Evolutionary conservation across 2,888 invertebrate species (phyloP).

Genomic region (Agrilus cyanescens): DNA sequence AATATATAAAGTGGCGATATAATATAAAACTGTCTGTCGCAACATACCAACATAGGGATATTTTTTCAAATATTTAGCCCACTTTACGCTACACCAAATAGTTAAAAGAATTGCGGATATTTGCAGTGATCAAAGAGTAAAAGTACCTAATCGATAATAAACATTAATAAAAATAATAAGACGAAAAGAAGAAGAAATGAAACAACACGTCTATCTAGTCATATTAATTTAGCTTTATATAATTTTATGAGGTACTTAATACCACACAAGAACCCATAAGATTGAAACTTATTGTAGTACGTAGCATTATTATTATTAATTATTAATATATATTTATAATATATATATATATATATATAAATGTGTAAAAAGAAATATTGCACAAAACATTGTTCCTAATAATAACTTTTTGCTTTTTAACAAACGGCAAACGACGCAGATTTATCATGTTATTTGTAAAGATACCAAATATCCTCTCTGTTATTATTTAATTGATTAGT

Average conservation of each 20-base stretch:
- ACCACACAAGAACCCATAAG: too few relatives aligned
- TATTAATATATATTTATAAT: slow-evolving; percentile 8
- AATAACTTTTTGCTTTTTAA: too few relatives aligned
- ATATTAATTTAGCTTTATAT: slow-evolving; percentile 13
- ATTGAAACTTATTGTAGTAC: not conserved
- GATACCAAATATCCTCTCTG: too few relatives aligned
- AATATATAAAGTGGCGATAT: too few relatives aligned
- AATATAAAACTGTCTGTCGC: too few relatives aligned
- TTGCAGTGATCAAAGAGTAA: slow-evolving; percentile 31
- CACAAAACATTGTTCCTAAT: slow-evolving; percentile 14
- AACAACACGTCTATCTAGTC: slow-evolving; percentile 13
- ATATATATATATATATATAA: slow-evolving; percentile 14
- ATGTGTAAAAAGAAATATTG: slow-evolving; percentile 11
- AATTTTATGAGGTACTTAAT: slow-evolving; percentile 4
- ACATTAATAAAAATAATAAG: not conserved
- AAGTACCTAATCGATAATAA: slow-evolving; percentile 5
- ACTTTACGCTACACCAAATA: not conserved
- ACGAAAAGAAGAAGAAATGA: slow-evolving; percentile 1
- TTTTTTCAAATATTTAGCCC: too few relatives aligned
- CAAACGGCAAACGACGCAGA: too few relatives aligned
- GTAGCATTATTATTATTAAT: too few relatives aligned
- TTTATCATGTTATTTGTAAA: too few relatives aligned
- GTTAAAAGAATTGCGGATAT: slow-evolving; percentile 22
- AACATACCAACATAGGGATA: too few relatives aligned
- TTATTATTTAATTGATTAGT: too few relatives aligned